Evolutionary conservation across 2,888 invertebrate species (phyloP), one percentile per base, ranked within the genome.

Genomic region (Ormia ochracea): DNA sequence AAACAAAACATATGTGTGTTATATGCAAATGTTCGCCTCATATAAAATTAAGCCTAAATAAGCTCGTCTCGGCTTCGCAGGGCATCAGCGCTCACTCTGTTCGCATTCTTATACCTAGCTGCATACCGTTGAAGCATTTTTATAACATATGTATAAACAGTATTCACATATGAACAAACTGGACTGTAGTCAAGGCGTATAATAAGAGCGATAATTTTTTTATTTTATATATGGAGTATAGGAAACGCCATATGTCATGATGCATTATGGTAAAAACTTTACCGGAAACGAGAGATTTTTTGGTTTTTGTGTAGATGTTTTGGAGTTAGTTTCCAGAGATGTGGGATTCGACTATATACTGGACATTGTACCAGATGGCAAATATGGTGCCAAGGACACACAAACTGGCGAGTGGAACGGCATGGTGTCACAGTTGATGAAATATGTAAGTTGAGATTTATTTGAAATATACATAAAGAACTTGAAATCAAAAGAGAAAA

Each of bases 271-370:
- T 79, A 93, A 93, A 89, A 94, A 93, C 87, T 92, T 92, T 88
- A 93, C 93, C 10, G 94, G 94, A 52, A 95, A 95, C 87, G 92
- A 92, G 82, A 91, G 94, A 75, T 95, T 94, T 90, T 94, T 93
- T 89, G 95, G 95, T 63, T 95, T 94, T 89, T 95, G 95, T 89
- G 93, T 95, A 81, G 95, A 95, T 88, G 91, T 95, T 52, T 90
- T 94, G 84, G 92, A 93, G 85, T 91, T 91, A 74, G 91, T 94
- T 83, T 92, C 94, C 2, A 91, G 91, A 82, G 91, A 93, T 85
- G 92, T 94, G 38, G 94, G 94, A 56, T 94, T 94, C 88, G 92
- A 93, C 84, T 94, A 94, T 88, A 92, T 93, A 75, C 88, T 94
- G 85, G 93, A 94, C 85, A 90, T 94, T 82, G 94, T 93, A 31